A percentile compares a stretch with the other conserved stretches of the same genome.
These are phyloP conservation scores for Stichopus horrens DNA, from an alignment of 53 echinoderm and acorn worm species.

Conservation along the genomic window DNA sequence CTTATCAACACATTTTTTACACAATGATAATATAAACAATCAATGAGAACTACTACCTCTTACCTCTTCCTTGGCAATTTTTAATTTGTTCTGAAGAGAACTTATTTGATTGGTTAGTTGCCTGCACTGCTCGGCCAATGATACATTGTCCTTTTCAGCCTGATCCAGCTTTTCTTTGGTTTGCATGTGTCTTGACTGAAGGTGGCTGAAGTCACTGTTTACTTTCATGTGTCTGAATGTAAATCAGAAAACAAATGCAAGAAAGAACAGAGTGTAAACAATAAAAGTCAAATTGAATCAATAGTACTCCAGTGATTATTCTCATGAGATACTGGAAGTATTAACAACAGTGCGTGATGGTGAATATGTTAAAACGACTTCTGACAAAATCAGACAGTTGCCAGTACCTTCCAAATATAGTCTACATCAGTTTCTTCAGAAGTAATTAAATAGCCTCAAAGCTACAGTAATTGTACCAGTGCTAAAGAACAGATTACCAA, in stretches of 20 bases:
- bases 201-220: conserved; percentile 84
- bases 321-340: neutral
- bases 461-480: no score
- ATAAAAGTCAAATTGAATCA: neutral
- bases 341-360: neutral
- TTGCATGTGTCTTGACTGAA: conserved; percentile 71
- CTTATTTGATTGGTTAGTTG: conserved; percentile 78
- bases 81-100: conserved; percentile 69
- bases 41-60: conserved; percentile 2
- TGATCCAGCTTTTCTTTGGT: conserved; percentile 87
- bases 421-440: no score
- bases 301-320: neutral
- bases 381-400: no score
- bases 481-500: no score
- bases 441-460: no score
- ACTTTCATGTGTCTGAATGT: conserved; percentile 59
- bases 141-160: conserved; percentile 79
- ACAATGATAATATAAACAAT: no score
- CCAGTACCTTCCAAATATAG: no score
- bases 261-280: neutral
- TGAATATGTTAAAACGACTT: neutral
- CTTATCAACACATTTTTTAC: no score
- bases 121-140: conserved; percentile 85
- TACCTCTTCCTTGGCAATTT: conserved; percentile 90
- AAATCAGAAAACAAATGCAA: neutral